Evolutionary conservation across 2,113 vertebrate genomes (phyloP).

Genomic region (Narcine bancroftii): DNA sequence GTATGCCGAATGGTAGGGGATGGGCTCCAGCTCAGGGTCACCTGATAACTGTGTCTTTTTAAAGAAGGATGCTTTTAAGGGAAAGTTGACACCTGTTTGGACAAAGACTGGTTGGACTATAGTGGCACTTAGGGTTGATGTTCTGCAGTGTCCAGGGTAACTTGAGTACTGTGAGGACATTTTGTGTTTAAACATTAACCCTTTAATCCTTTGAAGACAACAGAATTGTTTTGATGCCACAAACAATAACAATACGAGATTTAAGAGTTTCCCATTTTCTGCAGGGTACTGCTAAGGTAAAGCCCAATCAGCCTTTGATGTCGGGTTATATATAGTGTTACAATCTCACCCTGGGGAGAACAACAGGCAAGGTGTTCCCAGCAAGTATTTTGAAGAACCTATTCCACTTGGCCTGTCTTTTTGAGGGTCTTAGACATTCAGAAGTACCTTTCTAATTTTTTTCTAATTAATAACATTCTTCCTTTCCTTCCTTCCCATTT

Average conservation of each 20-base stretch:
- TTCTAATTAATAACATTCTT: background rate
- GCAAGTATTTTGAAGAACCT: background rate
- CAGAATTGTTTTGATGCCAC: background rate
- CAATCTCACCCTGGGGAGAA: constrained; percentile 12
- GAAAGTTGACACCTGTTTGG: constrained; percentile 37
- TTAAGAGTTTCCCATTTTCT: constrained; percentile 25
- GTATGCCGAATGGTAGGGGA: constrained; percentile 14
- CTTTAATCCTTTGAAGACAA: constrained; percentile 28
- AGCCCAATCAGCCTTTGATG: background rate
- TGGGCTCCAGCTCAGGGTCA: constrained; percentile 1
- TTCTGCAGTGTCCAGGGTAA: constrained; percentile 9
- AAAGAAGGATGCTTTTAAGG: constrained; percentile 34
- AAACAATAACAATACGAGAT: constrained; percentile 20
- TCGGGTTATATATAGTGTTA: constrained; percentile 20
- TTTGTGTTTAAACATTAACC: constrained; percentile 30
- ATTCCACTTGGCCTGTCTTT: background rate
- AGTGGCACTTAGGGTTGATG: constrained; percentile 16
- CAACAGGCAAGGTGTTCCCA: background rate
- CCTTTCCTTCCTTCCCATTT: background rate
- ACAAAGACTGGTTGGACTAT: background rate
- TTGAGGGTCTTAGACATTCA: background rate
- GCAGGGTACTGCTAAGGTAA: background rate
- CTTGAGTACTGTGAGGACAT: constrained; percentile 2
- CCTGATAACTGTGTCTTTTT: constrained; percentile 36
- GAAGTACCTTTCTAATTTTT: background rate